Base-by-base conservation (phyloP, 2,888 invertebrate genomes). In the Cordylochernes scorpioides region DNA sequence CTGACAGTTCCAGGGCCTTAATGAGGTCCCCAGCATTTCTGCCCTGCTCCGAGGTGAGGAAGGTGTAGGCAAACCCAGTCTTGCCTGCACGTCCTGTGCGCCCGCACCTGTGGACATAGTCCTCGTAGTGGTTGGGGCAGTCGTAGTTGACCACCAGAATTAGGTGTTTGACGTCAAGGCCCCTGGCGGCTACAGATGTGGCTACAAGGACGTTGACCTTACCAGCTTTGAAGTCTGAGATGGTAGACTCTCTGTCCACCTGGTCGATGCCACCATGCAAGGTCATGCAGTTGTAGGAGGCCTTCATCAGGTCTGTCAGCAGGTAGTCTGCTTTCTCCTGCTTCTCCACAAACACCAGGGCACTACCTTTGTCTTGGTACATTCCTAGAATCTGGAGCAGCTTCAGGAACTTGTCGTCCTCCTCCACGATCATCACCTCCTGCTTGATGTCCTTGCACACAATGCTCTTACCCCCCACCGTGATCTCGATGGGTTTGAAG, bases 221-320 rank as follows among this genome's bases (percentile, higher is more conserved):
- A 28, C 86, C 88, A 18, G 69, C 69, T 59, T 99, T 99, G 57
- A 97, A 99, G 58, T 97, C 94, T 17, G 75, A 63, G 44, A 97
- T 94, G 17, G 86, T 91, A 4, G 84, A 84, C 57, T 97, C 97
- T 44, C 97, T 64, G 60, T 97, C 97, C 55, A 86, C 91, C 59
- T 97, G 97, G 60, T 99, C 97, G 49, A 99, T 91, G 42, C 91
- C 97, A 33, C 97, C 97, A 49, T 99, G 97, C 28, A 97, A 62
- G 31, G 91, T 82, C 70, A 94, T 71, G 49, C 91, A 94, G 9
- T 75, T 71, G 52, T 99, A 97, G 0, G 84, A 78, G 1, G 84
- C 80, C 52, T 75, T 84, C 75, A 97, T 78, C 2, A 97, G 63
- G 46, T 91, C 86, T 48, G 84, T 82, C 24, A 86, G 58, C 13